These are phyloP conservation scores for Neodon shergylaensis DNA, from an alignment of 2,113 vertebrate species.

Conservation along the genomic window DNA sequence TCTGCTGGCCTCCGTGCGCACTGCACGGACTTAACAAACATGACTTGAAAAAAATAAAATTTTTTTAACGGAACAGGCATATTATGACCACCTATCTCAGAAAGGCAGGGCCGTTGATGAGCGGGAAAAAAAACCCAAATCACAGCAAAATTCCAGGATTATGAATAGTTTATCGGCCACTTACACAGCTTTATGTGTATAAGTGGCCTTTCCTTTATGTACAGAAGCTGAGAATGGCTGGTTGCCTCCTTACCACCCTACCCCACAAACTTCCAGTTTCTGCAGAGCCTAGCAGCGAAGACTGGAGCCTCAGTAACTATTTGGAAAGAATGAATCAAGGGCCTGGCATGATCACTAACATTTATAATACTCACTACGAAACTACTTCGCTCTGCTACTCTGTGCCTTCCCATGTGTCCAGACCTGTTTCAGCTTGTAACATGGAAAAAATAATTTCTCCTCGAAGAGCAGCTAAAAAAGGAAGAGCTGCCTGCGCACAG, in stretches of 20 bases:
- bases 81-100: neutral
- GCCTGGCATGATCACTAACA: neutral
- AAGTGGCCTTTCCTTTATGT: neutral
- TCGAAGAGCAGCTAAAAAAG: neutral
- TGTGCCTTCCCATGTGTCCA: neutral
- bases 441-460: slow-evolving; percentile 46
- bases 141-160: neutral
- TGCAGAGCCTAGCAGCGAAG: neutral
- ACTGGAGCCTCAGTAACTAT: neutral
- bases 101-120: neutral
- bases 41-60: neutral
- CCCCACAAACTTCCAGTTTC: neutral
- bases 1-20: neutral
- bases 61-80: neutral
- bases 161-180: neutral
- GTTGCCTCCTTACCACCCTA: neutral
- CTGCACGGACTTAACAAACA: neutral
- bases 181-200: neutral
- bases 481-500: slow-evolving; percentile 56
- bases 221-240: slow-evolving; percentile 10
- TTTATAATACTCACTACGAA: neutral
- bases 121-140: neutral
- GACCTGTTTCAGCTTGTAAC: slow-evolving; percentile 42
- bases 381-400: neutral
- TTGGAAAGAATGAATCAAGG: neutral